phyloP scores from a whole-genome alignment of 2,888 invertebrate species.

The Andrena trimmerana region DNA sequence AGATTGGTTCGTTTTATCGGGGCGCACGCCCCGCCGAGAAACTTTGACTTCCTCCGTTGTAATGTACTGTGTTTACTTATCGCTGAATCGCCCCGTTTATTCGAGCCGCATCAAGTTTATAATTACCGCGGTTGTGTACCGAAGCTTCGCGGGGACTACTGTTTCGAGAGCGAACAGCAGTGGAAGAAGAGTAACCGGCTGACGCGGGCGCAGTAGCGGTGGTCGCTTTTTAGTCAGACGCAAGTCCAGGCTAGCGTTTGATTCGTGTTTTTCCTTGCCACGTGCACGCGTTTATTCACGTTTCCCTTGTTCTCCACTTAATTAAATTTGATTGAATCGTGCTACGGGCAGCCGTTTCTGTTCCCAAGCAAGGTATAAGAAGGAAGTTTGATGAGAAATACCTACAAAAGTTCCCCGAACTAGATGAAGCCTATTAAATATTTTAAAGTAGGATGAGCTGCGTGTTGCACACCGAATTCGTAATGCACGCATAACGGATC shows the following conservation, averaged over 20 bases:
- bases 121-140: slow-evolving; percentile 19
- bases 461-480: background rate
- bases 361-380: too few relatives aligned
- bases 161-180: background rate
- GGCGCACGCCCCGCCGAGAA: slow-evolving; percentile 18
- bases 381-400: too few relatives aligned
- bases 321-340: too few relatives aligned
- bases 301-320: too few relatives aligned
- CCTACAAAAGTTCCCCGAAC: background rate
- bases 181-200: background rate
- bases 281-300: too few relatives aligned
- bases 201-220: background rate
- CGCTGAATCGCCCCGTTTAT: slow-evolving; percentile 32
- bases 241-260: background rate
- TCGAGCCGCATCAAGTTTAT: slow-evolving; percentile 48
- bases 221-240: slow-evolving; percentile 4
- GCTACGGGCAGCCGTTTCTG: too few relatives aligned
- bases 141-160: background rate
- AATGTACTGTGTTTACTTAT: slow-evolving; percentile 47
- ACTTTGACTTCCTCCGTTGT: slow-evolving; percentile 31
- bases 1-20: slow-evolving; percentile 55
- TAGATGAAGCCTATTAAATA: background rate
- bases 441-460: background rate
- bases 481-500: background rate
- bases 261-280: too few relatives aligned